Base-by-base conservation (phyloP, 2,797 vertebrate species). In the Nyctibius grandis region DNA sequence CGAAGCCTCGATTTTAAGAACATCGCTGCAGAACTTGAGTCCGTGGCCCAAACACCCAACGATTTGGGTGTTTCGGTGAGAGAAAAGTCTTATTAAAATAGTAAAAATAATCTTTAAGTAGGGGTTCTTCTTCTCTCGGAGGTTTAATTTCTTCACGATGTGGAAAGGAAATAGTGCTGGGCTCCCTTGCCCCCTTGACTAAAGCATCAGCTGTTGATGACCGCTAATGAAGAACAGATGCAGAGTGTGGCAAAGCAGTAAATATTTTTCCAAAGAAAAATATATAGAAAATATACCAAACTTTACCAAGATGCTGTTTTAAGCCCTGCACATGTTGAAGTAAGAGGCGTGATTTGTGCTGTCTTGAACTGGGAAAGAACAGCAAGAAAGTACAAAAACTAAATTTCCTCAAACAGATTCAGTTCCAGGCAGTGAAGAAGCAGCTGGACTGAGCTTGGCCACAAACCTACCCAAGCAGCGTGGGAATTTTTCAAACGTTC, bases 1-100 rank as follows among this genome's bases (percentile, higher is more conserved):
- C 0, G 3, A 44, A 57, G 28, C 59, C 19, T 73, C 1, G 0
- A 23, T n/a, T 69, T n/a, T 22, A 40, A n/a, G 47, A 40, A 20
- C 1, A 0, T 20, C 5, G 25, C 28, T 44, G 59, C 45, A 33
- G 22, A 65, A 65, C 9, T 42, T 25, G 42, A 77, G 19, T 34
- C 20, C 1, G 23, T 9, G 28, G 15, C 61, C 40, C 36, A 36
- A 33, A 44, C 38, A 44, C 21, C 11, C 25, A 17, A 26, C 44
- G 21, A 19, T 29, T 19, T 51, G 33, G 33, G 64, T 36, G 48
- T 60, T 82, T 11, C 1, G 1, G 11, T 12, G n/a, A 12, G 22
- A 53, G 25, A 63, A 42, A 45, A 78, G 14, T 2, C 2, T 53
- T 57, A 34, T 6, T 38, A 36, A 42, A 0, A 2, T 29, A 25